Evolutionary conservation across 2,888 invertebrate genomes (phyloP).

Genomic region (Himalopsyche anomala): DNA sequence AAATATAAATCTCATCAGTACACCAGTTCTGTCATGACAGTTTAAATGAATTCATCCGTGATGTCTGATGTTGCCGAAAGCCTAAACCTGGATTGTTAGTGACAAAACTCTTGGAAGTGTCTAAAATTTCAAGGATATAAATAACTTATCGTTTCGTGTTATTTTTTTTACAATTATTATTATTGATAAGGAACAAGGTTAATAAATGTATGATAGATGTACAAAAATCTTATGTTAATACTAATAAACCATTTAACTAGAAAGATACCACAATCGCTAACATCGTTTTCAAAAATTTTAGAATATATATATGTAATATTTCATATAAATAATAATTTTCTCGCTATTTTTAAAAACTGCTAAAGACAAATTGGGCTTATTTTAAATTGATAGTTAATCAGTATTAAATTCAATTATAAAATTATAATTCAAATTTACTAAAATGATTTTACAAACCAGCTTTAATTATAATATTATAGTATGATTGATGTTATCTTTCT

Average conservation of each 20-base stretch:
- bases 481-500: constrained; percentile 41
- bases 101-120: no score
- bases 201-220: background rate
- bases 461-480: constrained; percentile 23
- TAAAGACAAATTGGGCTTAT: background rate
- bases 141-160: no score
- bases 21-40: no score
- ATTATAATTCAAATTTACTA: background rate
- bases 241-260: background rate
- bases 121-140: no score
- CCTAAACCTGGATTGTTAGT: no score
- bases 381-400: background rate
- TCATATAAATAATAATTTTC: background rate
- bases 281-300: background rate
- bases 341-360: background rate
- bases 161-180: background rate
- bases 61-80: no score
- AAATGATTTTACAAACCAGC: constrained; percentile 7
- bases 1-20: no score
- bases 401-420: constrained; percentile 7
- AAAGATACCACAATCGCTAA: background rate
- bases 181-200: background rate
- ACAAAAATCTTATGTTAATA: constrained; percentile 16
- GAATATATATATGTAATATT: background rate
- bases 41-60: no score